These are phyloP conservation scores for Tachina fera DNA, from an alignment of 2,888 invertebrate genomes.

Conservation along the genomic window DNA sequence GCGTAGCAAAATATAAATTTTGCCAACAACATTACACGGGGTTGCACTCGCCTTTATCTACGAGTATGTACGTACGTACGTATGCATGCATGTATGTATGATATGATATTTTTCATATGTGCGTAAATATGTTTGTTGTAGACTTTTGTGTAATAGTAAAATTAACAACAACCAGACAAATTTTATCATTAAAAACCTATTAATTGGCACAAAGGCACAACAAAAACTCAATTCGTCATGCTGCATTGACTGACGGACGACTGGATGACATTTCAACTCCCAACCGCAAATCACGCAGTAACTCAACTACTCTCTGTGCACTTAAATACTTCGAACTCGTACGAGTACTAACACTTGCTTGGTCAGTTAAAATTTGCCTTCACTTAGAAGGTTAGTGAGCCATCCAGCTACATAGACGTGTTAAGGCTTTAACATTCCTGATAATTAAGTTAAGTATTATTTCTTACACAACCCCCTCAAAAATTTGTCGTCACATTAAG, in stretches of 20 bases:
- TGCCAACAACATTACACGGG: background rate
- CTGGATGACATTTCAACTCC: conserved; percentile 69
- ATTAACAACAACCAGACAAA: conserved; percentile 72
- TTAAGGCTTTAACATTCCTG: conserved; percentile 64
- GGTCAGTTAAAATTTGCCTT: conserved; percentile 23
- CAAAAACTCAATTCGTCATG: conserved; percentile 71
- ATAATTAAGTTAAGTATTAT: conserved; percentile 67
- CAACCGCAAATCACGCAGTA: conserved; percentile 57
- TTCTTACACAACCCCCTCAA: conserved; percentile 24
- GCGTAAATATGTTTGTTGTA: background rate
- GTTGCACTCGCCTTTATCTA: background rate
- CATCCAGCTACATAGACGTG: conserved; percentile 29
- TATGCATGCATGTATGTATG: too few species aligned
- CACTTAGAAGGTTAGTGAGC: conserved; percentile 6
- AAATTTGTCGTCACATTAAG: background rate
- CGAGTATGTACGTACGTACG: background rate
- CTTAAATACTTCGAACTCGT: too few species aligned
- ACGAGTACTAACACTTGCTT: background rate
- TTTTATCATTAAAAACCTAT: conserved; percentile 74
- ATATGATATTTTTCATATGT: too few species aligned
- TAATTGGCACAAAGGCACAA: conserved; percentile 61
- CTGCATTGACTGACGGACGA: conserved; percentile 72
- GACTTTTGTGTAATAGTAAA: background rate
- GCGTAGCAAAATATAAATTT: conserved; percentile 59
- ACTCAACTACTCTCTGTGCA: background rate